Evolutionary conservation across 1,140 invertebrate species (phyloP), one percentile per base, ranked within the genome.

Genomic region (Drosophila trapezifrons): DNA sequence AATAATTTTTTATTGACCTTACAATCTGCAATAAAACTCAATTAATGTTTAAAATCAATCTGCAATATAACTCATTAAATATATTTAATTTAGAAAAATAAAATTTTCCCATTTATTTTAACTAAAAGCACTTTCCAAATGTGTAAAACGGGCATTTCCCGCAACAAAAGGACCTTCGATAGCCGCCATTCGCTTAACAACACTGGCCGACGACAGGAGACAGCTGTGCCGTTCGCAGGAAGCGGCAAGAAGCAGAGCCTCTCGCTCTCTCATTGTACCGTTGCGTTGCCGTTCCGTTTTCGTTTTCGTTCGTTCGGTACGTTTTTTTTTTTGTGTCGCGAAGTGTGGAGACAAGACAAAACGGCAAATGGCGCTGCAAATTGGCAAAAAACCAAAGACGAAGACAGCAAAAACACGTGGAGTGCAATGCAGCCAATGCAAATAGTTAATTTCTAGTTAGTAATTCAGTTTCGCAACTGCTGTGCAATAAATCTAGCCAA

Each of bases 371-470:
- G 64, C 64, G 51, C 32, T 54, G 32, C 51, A 54, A 54, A 37
- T 54, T 54, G 51, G 51, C 51, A 54, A 49, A 32, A 66, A 66
- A 49, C 43, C 43, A 49, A 66, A 37, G 40, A 42, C 60, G 35
- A 60, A 63, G 40, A 32, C 65, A 27, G 37, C 18, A 54, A 54
- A 54, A 54, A 22, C 32, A 37, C 12, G 51, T 54, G 51, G 12
- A 37, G 51, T 54, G 51, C 51, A 54, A 54, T 54, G 51, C 47
- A 54, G 43, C 37, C 69, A 45, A 69, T 57, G 65, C 32, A 73
- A 70, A 66, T 87, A 86, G 83, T 86, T 86, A 86, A 86, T 87
- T 82, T 59, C 49, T 86, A 86, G 82, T 87, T 86, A 78, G 76
- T 86, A 70, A 45, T 69, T 70, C 32, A 37, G 49, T 70, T 69